These are phyloP conservation scores for Mesodorylaimus sp. DNA, from an alignment of 2,888 invertebrate genomes.

Conservation along the genomic window DNA sequence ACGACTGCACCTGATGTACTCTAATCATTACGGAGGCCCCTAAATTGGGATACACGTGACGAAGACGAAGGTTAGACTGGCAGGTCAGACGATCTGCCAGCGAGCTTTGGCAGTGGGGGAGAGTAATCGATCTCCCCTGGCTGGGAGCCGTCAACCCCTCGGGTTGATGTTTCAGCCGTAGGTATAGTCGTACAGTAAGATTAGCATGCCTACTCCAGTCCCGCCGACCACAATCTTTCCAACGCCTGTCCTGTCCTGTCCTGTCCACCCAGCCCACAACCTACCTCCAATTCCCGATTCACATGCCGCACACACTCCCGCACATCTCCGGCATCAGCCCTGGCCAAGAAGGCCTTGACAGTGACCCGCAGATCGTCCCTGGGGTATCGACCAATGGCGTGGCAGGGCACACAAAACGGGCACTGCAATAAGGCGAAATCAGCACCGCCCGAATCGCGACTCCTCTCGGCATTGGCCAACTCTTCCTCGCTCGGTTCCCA, in stretches of 20 bases:
- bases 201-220: too few species aligned
- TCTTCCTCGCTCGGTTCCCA: constrained; percentile 18
- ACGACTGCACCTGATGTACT: too few species aligned
- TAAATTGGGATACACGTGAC: too few species aligned
- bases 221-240: too few species aligned
- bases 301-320: background rate
- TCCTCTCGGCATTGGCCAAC: background rate
- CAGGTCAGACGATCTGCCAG: too few species aligned
- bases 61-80: too few species aligned
- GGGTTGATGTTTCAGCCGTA: too few species aligned
- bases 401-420: background rate
- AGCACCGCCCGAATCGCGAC: background rate
- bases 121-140: too few species aligned
- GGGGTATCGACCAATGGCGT: background rate
- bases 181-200: too few species aligned
- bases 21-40: too few species aligned
- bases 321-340: background rate
- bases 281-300: background rate
- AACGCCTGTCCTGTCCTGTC: background rate
- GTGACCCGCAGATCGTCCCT: constrained; percentile 28
- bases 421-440: background rate
- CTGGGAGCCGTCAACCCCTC: too few species aligned
- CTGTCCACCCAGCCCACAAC: background rate
- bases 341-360: constrained; percentile 15
- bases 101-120: too few species aligned